A percentile compares a stretch with the other conserved stretches of the same genome.
Evolutionary conservation across 2,797 vertebrate species (phyloP).

Genomic region (Poeciliopsis turneri): DNA sequence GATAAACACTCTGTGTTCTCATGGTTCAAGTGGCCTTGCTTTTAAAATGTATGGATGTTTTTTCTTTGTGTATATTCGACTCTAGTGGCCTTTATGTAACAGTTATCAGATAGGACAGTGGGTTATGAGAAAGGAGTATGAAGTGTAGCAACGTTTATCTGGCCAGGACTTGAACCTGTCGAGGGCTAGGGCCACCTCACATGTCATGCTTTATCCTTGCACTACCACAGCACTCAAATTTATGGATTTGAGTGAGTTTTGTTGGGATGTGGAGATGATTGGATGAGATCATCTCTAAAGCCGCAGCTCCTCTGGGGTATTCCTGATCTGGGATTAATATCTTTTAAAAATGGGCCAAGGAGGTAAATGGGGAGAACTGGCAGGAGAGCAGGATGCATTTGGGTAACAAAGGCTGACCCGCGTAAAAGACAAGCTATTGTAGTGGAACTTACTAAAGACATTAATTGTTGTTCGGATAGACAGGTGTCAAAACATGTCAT

Average conservation of each 20-base stretch:
- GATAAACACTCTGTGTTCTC: background rate
- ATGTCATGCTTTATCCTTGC: too few relatives aligned
- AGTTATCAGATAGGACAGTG: too few relatives aligned
- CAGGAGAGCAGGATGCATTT: background rate
- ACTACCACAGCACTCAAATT: background rate
- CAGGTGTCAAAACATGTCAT: background rate
- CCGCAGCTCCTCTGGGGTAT: background rate
- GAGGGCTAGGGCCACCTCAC: too few relatives aligned
- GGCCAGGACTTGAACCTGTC: too few relatives aligned
- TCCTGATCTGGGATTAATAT: background rate
- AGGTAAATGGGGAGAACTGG: background rate
- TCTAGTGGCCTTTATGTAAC: too few relatives aligned
- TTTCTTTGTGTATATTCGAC: too few relatives aligned
- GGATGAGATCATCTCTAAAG: background rate
- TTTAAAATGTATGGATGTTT: background rate
- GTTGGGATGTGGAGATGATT: background rate
- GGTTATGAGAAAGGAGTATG: too few relatives aligned
- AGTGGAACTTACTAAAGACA: background rate
- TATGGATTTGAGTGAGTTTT: background rate
- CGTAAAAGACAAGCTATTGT: background rate
- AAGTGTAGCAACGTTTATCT: too few relatives aligned
- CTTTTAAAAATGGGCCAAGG: background rate
- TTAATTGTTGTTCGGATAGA: background rate
- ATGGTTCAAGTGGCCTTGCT: background rate
- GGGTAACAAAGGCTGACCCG: background rate